Evolutionary conservation across 2,797 vertebrate genomes (phyloP), one percentile per base, ranked within the genome.

Genomic region (Iguana delicatissima): DNA sequence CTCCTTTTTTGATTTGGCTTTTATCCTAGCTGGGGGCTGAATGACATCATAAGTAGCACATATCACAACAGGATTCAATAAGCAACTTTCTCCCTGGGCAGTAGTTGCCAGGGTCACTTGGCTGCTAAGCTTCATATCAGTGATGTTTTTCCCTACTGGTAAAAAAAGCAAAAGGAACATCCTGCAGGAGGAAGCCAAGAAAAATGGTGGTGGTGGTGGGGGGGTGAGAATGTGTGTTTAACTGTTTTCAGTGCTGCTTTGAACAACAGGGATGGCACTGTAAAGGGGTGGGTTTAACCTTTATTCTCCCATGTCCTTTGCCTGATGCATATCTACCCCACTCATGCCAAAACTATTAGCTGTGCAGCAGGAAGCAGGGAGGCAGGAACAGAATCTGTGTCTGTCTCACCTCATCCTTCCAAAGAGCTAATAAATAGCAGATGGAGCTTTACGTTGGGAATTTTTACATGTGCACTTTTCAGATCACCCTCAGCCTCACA

Each of bases 71-170:
- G 92, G 59, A 16, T 91, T 90, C 0, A 1, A 0, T 80, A 22
- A 85, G 87, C 50, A 87, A 86, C 95, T 88, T 94, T 93, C 92
- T 94, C 35, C 82, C 83, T 4, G 85, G 92, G 94, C 89, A 46
- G 62, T 91, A 91, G 94, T 86, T 94, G 91, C 91, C 89, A 90
- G 94, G 92, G 93, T 94, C 93, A 92, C 73, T 92, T 94, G 94
- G 90, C 93, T 91, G 93, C 91, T 92, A 55, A 73, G 91, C 91
- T 94, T 91, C 93, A 1, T 93, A 35, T 93, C 90, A 59, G 92
- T 55, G 86, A 93, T 95, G 93, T 76, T 93, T 95, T 92, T 90
- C 79, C 46, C 86, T 85, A 81, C 84, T 89, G 85, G 89, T 92
- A 79, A 95, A 96, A 93, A 95, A 89, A 93, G 90, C 86, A 90